A percentile compares a stretch with the other conserved stretches of the same genome.
Conservation (phyloP, 2,113 vertebrate species). For the Hydropotes inermis region DNA sequence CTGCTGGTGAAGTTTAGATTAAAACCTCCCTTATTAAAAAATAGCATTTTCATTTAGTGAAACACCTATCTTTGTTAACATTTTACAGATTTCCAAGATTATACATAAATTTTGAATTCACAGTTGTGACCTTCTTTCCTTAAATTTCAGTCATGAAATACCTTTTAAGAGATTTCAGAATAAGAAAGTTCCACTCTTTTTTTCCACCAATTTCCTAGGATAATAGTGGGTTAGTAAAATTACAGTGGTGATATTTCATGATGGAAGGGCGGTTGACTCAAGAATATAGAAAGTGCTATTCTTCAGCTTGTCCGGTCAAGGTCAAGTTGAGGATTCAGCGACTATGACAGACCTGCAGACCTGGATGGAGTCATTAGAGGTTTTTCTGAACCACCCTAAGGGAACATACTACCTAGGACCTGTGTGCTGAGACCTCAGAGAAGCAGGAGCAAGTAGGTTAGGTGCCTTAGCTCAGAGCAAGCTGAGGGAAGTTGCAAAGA, state of each 20-base stretch:
- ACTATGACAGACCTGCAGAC: neutral
- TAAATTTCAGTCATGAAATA: neutral
- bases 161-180: neutral
- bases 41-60: neutral
- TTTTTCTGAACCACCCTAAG: neutral
- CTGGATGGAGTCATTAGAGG: neutral
- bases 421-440: neutral
- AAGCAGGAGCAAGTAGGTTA: neutral
- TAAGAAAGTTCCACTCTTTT: neutral
- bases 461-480: neutral
- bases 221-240: neutral
- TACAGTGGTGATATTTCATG: neutral
- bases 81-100: neutral
- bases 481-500: neutral
- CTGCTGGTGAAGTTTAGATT: slow-evolving; percentile 1
- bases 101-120: neutral
- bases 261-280: neutral
- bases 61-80: neutral
- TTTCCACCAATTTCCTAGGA: neutral
- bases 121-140: neutral
- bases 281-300: neutral
- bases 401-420: neutral
- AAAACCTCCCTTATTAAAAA: neutral
- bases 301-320: neutral
- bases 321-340: neutral